Percentiles rank a stretch among this genome's conserved stretches.
Conservation (phyloP, 2,888 invertebrate species). For the Habrosyne pyritoides region DNA sequence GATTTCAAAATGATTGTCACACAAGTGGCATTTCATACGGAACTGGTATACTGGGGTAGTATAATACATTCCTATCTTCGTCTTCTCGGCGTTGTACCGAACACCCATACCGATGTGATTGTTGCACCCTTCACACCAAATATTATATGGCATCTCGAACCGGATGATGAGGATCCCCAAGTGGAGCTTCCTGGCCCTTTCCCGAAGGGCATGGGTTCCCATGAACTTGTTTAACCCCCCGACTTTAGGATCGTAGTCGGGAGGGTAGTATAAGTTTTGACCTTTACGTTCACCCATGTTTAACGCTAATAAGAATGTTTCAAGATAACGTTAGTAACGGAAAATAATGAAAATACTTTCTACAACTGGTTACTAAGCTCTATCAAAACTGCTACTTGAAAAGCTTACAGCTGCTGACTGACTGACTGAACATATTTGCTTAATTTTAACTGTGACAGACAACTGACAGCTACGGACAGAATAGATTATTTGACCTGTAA, state of each 20-base stretch:
- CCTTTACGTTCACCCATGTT: constrained; percentile 99
- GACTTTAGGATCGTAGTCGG: constrained; percentile 98
- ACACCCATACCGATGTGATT: constrained; percentile 99
- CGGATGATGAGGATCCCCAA: constrained; percentile 97
- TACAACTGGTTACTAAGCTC: too few relatives aligned
- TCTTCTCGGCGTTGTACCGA: constrained; percentile 97
- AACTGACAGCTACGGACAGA: too few relatives aligned
- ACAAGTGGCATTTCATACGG: constrained; percentile 99
- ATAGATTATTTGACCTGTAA: too few relatives aligned
- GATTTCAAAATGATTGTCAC: constrained; percentile 98
- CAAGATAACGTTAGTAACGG: too few relatives aligned
- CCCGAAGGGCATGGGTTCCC: constrained; percentile 97
- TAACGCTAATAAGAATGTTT: constrained; percentile 1
- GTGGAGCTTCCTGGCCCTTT: constrained; percentile 97
- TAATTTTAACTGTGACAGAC: too few relatives aligned
- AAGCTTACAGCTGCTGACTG: too few relatives aligned
- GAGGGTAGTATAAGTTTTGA: constrained; percentile 98
- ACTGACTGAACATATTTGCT: too few relatives aligned
- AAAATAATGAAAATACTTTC: too few relatives aligned
- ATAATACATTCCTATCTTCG: constrained; percentile 98
- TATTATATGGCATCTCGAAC: constrained; percentile 99
- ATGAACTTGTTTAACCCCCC: constrained; percentile 97
- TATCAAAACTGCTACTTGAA: too few relatives aligned
- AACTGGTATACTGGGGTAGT: constrained; percentile 99
- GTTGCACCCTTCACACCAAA: constrained; percentile 99